phyloP scores from a whole-genome alignment of 2,888 invertebrate species.

The Elysia crispata region DNA sequence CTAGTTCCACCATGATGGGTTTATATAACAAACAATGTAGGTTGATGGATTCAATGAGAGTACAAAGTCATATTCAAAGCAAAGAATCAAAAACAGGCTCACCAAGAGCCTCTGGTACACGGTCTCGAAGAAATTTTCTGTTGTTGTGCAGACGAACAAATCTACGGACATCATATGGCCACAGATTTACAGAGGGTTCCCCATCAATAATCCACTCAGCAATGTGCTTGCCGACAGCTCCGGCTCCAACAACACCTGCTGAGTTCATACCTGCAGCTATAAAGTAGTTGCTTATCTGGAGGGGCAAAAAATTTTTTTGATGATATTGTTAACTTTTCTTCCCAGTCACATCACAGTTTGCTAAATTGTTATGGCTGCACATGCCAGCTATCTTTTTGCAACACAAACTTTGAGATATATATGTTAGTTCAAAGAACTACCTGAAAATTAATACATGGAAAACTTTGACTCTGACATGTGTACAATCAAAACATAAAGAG shows the following conservation, averaged over 20 bases:
- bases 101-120: slow-evolving; percentile 95
- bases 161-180: slow-evolving; percentile 90
- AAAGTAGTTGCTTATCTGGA: slow-evolving; percentile 89
- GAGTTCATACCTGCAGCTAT: slow-evolving; percentile 98
- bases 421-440: too few relatives aligned
- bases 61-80: not conserved
- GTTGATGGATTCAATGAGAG: not conserved
- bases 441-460: too few relatives aligned
- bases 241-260: slow-evolving; percentile 95
- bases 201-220: slow-evolving; percentile 92
- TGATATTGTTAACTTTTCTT: too few relatives aligned
- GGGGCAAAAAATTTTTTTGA: not conserved
- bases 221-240: slow-evolving; percentile 94
- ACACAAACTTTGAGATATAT: too few relatives aligned
- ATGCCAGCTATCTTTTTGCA: too few relatives aligned
- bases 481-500: too few relatives aligned
- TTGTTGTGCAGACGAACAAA: slow-evolving; percentile 92
- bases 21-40: too few relatives aligned
- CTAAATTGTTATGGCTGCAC: too few relatives aligned
- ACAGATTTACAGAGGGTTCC: slow-evolving; percentile 88
- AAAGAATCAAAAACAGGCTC: slow-evolving; percentile 67
- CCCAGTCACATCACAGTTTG: too few relatives aligned
- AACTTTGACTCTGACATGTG: too few relatives aligned
- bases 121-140: slow-evolving; percentile 91
- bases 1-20: too few relatives aligned